phyloP scores from a whole-genome alignment of 2,888 invertebrate genomes.

The Rhamphomyia laevipes region DNA sequence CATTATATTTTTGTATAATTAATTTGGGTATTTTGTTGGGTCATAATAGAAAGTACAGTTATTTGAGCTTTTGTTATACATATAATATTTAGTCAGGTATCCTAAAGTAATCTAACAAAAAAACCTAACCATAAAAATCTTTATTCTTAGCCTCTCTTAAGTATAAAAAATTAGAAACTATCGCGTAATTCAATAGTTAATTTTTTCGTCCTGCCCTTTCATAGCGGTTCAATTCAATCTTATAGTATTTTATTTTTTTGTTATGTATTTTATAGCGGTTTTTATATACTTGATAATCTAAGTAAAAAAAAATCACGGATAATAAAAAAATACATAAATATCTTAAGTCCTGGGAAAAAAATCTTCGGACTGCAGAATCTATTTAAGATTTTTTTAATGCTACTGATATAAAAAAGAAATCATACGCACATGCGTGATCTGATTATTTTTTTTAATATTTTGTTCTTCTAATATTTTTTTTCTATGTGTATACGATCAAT shows the following conservation, averaged over 20 bases:
- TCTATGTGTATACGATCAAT: not conserved
- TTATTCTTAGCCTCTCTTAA: no score
- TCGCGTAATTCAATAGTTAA: not conserved
- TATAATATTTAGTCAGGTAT: no score
- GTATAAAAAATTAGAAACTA: not conserved
- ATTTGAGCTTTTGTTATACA: no score
- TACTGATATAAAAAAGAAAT: not conserved
- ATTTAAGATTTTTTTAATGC: not conserved
- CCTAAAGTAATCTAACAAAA: no score
- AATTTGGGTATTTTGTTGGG: no score
- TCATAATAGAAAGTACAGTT: no score
- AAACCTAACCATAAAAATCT: no score
- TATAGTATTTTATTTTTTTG: no score
- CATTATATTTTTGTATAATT: no score
- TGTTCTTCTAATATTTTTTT: no score
- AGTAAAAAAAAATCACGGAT: not conserved
- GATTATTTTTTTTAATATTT: no score
- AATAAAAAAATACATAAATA: not conserved
- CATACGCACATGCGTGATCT: not conserved
- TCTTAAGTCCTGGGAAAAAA: not conserved
- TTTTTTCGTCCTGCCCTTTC: not conserved
- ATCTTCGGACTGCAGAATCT: not conserved
- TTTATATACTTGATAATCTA: not conserved
- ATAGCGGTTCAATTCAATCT: not conserved
- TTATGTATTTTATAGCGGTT: not conserved